Conservation (phyloP, 2,113 vertebrate species). For the Nothoprocta pentlandii region DNA sequence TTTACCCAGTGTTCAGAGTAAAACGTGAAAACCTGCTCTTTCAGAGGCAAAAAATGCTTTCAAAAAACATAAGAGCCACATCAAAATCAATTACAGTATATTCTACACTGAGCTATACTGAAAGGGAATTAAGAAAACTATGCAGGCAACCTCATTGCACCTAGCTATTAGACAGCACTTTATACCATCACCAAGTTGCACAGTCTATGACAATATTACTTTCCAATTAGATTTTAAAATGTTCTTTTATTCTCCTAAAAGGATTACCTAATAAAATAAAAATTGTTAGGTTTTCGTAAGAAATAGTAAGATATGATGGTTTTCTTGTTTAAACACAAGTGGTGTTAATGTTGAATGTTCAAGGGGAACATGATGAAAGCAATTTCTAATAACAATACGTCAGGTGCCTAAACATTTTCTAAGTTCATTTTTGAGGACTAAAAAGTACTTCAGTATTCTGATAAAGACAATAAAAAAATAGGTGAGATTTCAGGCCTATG, state of each 20-base stretch:
- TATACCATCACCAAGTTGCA: background rate
- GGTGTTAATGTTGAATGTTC: background rate
- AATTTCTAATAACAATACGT: background rate
- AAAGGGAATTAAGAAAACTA: background rate
- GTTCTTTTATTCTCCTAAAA: background rate
- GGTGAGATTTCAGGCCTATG: background rate
- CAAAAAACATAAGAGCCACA: background rate
- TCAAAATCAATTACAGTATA: background rate
- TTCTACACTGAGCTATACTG: background rate
- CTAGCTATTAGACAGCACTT: background rate
- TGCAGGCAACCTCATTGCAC: background rate
- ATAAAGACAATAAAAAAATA: background rate
- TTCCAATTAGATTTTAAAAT: background rate
- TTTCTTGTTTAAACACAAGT: background rate
- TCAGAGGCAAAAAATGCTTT: background rate
- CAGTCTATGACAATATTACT: background rate
- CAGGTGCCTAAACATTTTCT: background rate
- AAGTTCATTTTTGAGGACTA: background rate
- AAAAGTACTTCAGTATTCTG: background rate
- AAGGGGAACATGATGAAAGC: background rate
- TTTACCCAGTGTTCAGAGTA: background rate
- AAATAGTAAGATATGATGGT: background rate
- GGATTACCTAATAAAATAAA: background rate
- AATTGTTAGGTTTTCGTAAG: background rate
- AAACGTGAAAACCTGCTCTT: background rate